These are phyloP conservation scores for Drosophila auraria DNA, from an alignment of 1,140 invertebrate genomes.

Conservation along the genomic window DNA sequence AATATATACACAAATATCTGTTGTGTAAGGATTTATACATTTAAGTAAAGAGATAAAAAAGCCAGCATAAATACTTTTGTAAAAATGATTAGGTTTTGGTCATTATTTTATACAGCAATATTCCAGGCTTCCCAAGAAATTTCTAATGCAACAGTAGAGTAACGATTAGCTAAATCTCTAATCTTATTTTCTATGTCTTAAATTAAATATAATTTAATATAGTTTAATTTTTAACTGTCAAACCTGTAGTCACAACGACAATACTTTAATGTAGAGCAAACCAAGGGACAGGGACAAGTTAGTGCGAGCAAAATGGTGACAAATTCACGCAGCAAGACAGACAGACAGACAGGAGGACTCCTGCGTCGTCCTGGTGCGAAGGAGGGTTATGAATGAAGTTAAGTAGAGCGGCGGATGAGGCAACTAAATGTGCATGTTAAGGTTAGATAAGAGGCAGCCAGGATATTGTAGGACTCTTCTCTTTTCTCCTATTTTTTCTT, in stretches of 20 bases:
- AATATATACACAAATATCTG: not conserved
- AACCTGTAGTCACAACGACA: not conserved
- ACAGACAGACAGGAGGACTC: constrained; percentile 3
- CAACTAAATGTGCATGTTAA: constrained; percentile 67
- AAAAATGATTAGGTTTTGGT: too few species aligned
- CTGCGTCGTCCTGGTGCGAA: not conserved
- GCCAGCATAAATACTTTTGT: not conserved
- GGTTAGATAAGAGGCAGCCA: constrained; percentile 64
- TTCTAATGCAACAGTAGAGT: too few species aligned
- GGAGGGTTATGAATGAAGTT: constrained; percentile 7
- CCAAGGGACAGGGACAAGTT: constrained; percentile 21
- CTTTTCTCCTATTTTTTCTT: not conserved
- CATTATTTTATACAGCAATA: not conserved
- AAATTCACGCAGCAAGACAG: constrained; percentile 60
- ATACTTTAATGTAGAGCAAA: constrained; percentile 15
- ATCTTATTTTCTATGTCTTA: too few species aligned
- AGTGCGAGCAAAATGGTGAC: constrained; percentile 66
- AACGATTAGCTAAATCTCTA: too few species aligned
- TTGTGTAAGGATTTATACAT: too few species aligned
- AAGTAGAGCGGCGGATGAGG: constrained; percentile 44
- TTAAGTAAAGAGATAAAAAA: not conserved
- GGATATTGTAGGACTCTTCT: constrained; percentile 31
- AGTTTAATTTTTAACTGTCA: not conserved
- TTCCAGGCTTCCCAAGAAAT: not conserved
- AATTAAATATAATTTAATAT: not conserved